Evolutionary conservation across 2,797 vertebrate species (phyloP).

Genomic region (Podarcis lilfordi): DNA sequence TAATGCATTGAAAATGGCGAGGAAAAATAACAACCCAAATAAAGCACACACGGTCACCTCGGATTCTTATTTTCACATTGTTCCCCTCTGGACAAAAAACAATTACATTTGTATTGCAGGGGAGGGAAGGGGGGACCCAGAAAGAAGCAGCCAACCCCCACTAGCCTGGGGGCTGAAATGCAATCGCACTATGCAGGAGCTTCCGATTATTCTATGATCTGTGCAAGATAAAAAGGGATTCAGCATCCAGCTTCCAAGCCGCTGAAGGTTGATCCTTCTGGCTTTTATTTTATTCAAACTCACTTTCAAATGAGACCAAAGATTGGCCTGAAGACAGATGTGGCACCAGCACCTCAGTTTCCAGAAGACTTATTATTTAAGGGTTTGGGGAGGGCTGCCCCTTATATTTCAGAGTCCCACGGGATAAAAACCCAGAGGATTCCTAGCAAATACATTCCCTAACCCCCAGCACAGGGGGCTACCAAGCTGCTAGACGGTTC

Average conservation of each 20-base stretch:
- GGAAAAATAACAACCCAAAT: constrained; percentile 45
- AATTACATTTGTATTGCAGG: constrained; percentile 37
- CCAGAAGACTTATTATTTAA: constrained; percentile 1
- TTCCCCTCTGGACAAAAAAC: constrained; percentile 49
- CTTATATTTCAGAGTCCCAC: not conserved
- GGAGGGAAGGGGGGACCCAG: not conserved
- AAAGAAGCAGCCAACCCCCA: not conserved
- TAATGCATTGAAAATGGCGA: constrained; percentile 43
- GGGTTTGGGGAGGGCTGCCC: not conserved
- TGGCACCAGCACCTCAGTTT: not conserved
- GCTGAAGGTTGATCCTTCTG: constrained; percentile 36
- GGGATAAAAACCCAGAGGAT: not conserved
- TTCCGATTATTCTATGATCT: constrained; percentile 40
- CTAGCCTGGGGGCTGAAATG: not conserved
- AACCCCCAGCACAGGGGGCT: no score
- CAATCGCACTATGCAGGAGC: constrained; percentile 18
- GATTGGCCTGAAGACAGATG: constrained; percentile 13
- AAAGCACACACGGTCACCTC: constrained; percentile 37
- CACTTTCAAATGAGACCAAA: constrained; percentile 24
- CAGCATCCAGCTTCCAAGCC: constrained; percentile 18
- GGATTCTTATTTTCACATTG: constrained; percentile 40
- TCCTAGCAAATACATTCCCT: not conserved
- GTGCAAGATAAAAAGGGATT: constrained; percentile 41
- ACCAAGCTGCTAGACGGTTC: no score
- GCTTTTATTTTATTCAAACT: constrained; percentile 36